These are phyloP conservation scores for Anthoscopus minutus DNA, from an alignment of 2,113 vertebrate species.

Conservation along the genomic window DNA sequence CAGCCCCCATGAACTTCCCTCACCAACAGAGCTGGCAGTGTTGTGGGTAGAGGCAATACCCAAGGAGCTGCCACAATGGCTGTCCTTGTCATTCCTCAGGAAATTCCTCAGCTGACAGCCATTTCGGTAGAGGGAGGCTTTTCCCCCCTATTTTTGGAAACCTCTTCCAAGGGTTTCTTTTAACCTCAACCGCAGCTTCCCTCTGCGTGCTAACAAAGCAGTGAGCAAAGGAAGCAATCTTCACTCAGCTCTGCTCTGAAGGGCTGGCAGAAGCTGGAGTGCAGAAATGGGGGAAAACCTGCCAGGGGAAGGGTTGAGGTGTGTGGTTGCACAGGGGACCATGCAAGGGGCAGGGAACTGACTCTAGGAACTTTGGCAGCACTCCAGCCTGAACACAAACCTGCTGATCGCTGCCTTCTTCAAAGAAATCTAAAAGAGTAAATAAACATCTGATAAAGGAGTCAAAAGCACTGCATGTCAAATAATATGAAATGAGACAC, in stretches of 20 bases:
- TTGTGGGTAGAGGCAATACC: neutral
- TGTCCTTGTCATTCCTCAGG: neutral
- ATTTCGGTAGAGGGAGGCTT: neutral
- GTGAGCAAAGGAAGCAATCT: neutral
- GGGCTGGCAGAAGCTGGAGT: neutral
- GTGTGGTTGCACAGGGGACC: too few species aligned
- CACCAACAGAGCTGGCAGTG: neutral
- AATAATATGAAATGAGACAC: neutral
- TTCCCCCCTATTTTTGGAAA: neutral
- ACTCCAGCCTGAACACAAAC: neutral
- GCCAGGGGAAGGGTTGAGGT: neutral
- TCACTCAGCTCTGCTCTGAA: neutral
- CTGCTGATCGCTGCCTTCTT: neutral
- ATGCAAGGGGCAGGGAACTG: fast-evolving
- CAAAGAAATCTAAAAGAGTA: neutral
- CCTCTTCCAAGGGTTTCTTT: neutral
- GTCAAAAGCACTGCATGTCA: neutral
- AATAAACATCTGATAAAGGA: neutral
- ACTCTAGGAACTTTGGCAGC: neutral
- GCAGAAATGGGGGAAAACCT: neutral
- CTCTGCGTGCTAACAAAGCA: fast-evolving
- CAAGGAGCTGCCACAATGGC: neutral
- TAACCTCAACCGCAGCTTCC: fast-evolving
- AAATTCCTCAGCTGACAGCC: neutral
- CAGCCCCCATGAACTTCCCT: neutral